These are phyloP conservation scores for Geophilus truncorum DNA, from an alignment of 2,888 invertebrate genomes.

Conservation along the genomic window DNA sequence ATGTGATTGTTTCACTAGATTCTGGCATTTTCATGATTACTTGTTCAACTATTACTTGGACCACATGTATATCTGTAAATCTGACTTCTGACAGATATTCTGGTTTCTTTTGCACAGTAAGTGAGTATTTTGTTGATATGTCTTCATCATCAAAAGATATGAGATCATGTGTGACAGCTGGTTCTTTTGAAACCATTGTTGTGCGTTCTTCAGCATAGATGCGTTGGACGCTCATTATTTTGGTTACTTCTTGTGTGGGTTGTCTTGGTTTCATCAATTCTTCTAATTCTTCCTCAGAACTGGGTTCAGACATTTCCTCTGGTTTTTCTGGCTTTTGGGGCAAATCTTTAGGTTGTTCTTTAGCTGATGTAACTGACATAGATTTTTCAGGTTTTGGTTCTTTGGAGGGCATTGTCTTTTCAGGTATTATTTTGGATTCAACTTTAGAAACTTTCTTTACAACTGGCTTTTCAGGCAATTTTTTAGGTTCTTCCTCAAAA, in stretches of 20 bases:
- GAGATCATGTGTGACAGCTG: conserved; percentile 25
- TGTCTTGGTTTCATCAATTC: conserved; percentile 30
- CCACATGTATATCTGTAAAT: background rate
- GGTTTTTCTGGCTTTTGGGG: background rate
- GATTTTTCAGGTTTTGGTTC: no score
- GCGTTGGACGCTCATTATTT: background rate
- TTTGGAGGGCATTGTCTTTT: no score
- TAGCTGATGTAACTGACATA: background rate
- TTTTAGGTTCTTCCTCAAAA: no score
- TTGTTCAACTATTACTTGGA: background rate
- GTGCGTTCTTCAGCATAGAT: background rate
- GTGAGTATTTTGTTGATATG: background rate
- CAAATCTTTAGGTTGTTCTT: no score
- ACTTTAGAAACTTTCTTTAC: no score
- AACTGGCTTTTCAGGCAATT: no score
- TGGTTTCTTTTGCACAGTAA: background rate
- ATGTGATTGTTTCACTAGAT: conserved; percentile 55
- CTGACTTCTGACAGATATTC: background rate
- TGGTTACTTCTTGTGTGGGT: conserved; percentile 38
- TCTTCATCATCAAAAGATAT: background rate
- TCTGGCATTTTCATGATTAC: background rate
- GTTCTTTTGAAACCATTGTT: conserved; percentile 39
- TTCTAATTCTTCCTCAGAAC: background rate
- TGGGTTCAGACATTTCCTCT: background rate
- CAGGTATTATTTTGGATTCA: no score